phyloP scores from a whole-genome alignment of 2,113 vertebrate species.

The Rousettus leschenaultii region DNA sequence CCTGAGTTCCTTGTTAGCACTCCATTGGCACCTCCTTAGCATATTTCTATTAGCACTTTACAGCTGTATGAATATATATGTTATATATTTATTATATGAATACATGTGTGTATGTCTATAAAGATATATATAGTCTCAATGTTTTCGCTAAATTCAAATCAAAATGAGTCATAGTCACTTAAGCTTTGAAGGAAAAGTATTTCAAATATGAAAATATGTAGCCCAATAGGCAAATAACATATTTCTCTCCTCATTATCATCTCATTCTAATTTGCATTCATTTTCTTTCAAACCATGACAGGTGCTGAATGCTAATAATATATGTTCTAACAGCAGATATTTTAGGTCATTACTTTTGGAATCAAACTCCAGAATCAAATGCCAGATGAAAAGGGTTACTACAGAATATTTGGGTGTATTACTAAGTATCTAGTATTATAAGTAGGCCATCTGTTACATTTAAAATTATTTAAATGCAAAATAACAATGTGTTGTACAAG shows the following conservation, averaged over 20 bases:
- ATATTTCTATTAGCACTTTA: not conserved
- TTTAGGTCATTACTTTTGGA: not conserved
- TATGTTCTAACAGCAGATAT: not conserved
- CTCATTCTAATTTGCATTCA: not conserved
- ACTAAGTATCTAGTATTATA: not conserved
- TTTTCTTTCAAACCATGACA: slow-evolving; percentile 46
- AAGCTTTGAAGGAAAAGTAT: slow-evolving; percentile 11
- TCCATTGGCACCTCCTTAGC: not conserved
- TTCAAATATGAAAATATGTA: not conserved
- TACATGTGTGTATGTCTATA: not conserved
- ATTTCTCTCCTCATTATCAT: not conserved
- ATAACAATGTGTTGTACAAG: not conserved
- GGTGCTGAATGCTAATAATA: slow-evolving; percentile 47
- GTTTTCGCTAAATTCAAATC: not conserved
- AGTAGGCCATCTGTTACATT: not conserved
- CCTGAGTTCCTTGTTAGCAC: not conserved
- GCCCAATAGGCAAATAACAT: not conserved
- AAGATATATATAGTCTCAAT: not conserved
- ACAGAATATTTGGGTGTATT: slow-evolving; percentile 18
- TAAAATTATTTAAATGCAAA: slow-evolving; percentile 58
- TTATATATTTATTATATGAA: not conserved
- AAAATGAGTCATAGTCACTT: not conserved
- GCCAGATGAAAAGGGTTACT: not conserved
- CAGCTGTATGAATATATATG: not conserved
- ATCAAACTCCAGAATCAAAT: not conserved